These are phyloP conservation scores for Polymixis lichenea DNA, from an alignment of 2,888 invertebrate genomes.

Conservation along the genomic window DNA sequence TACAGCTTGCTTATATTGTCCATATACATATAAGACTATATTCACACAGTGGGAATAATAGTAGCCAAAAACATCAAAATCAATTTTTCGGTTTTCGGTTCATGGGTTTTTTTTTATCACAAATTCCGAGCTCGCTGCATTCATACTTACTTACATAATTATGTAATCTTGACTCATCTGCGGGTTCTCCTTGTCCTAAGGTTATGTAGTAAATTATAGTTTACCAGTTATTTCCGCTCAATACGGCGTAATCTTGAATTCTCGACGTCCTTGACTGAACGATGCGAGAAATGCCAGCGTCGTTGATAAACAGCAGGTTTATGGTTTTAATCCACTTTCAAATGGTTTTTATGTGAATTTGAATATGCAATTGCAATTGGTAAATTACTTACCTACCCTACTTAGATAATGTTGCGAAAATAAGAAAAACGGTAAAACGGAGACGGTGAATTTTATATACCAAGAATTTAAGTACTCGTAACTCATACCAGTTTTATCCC, in stretches of 20 bases:
- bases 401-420: background rate
- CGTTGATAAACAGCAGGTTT: conserved; percentile 19
- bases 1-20: no score
- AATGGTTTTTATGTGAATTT: conserved; percentile 3
- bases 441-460: background rate
- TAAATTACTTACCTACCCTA: background rate
- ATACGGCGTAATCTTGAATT: conserved; percentile 24
- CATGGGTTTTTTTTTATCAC: background rate
- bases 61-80: background rate
- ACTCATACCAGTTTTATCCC: background rate
- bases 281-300: conserved; percentile 18
- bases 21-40: no score
- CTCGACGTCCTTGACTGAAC: conserved; percentile 23
- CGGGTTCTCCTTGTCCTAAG: background rate
- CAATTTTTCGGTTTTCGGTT: no score
- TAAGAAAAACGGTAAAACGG: background rate
- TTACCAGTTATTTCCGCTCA: conserved; percentile 17
- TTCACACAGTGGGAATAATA: background rate
- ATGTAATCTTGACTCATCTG: background rate
- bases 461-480: background rate
- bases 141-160: background rate
- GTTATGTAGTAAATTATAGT: conserved; percentile 15
- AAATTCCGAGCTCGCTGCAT: no score
- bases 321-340: conserved; percentile 12
- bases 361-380: background rate